A percentile compares a stretch with the other conserved stretches of the same genome.
Evolutionary conservation across 2,888 invertebrate genomes (phyloP).

Genomic region (Teleiodes luculella): DNA sequence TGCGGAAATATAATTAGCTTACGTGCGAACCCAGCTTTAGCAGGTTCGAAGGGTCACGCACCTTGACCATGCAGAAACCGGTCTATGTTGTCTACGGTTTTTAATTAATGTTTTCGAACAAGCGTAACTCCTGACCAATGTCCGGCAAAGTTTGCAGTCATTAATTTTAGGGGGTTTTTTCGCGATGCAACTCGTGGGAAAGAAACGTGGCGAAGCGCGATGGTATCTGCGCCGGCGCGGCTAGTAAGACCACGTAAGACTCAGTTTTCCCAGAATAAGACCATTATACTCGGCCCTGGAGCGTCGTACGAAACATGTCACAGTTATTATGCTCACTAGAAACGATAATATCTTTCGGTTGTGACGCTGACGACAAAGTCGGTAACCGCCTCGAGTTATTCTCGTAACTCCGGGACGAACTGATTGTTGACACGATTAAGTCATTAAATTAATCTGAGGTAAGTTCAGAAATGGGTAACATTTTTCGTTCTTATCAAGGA

Average conservation of each 20-base stretch:
- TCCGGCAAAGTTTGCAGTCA: constrained; percentile 45
- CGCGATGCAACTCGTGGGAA: constrained; percentile 67
- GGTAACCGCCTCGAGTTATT: constrained; percentile 42
- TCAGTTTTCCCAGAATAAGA: constrained; percentile 69
- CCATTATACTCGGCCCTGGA: constrained; percentile 68
- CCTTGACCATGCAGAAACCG: constrained; percentile 61
- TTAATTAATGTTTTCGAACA: constrained; percentile 72
- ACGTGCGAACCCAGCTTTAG: constrained; percentile 40
- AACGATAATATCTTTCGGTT: constrained; percentile 70
- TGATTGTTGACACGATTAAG: constrained; percentile 61
- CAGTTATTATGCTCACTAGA: constrained; percentile 75
- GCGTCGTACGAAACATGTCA: constrained; percentile 72
- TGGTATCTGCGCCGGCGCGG: constrained; percentile 64
- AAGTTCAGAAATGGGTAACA: constrained; percentile 23
- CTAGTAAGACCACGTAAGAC: constrained; percentile 57
- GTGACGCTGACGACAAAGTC: constrained; percentile 61
- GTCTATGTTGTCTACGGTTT: constrained; percentile 58
- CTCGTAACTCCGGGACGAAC: constrained; percentile 43
- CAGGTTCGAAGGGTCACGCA: constrained; percentile 47
- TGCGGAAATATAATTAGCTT: constrained; percentile 78
- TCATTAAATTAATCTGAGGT: constrained; percentile 29
- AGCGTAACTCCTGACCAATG: constrained; percentile 64
- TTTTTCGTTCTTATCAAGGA: constrained; percentile 13
- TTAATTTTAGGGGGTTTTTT: constrained; percentile 45
- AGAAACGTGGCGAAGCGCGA: constrained; percentile 43